Evolutionary conservation across 2,888 invertebrate genomes (phyloP).

Genomic region (Fragum fragum): DNA sequence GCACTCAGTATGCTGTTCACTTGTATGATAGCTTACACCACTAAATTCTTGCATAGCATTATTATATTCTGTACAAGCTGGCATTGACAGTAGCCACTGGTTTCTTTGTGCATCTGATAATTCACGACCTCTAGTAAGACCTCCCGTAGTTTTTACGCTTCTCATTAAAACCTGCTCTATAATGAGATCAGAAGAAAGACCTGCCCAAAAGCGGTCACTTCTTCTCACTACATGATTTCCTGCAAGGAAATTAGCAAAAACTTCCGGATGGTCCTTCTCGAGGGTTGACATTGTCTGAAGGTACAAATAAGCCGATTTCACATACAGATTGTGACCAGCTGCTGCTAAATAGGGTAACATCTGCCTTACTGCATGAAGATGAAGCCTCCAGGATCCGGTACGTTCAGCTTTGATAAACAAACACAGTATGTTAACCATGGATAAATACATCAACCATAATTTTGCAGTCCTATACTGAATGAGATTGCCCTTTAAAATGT

Average conservation of each 20-base stretch:
- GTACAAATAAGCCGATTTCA: constrained; percentile 36
- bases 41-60: constrained; percentile 38
- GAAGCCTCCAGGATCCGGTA: constrained; percentile 54
- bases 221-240: constrained; percentile 35
- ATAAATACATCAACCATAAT: no score
- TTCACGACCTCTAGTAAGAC: constrained; percentile 67
- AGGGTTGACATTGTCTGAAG: constrained; percentile 31
- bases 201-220: constrained; percentile 71
- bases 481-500: neutral
- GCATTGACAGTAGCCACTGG: constrained; percentile 68
- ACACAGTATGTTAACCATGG: no score
- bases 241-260: neutral
- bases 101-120: constrained; percentile 64
- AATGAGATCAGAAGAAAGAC: no score
- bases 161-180: no score
- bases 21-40: no score
- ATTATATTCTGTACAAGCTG: constrained; percentile 58
- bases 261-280: constrained; percentile 4
- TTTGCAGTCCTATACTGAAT: no score
- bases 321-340: constrained; percentile 37
- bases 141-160: no score
- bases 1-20: constrained; percentile 37
- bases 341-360: constrained; percentile 52
- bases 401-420: constrained; percentile 69
- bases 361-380: constrained; percentile 28